phyloP scores from a whole-genome alignment of 2,888 invertebrate genomes.

The Coecobrya sp. region DNA sequence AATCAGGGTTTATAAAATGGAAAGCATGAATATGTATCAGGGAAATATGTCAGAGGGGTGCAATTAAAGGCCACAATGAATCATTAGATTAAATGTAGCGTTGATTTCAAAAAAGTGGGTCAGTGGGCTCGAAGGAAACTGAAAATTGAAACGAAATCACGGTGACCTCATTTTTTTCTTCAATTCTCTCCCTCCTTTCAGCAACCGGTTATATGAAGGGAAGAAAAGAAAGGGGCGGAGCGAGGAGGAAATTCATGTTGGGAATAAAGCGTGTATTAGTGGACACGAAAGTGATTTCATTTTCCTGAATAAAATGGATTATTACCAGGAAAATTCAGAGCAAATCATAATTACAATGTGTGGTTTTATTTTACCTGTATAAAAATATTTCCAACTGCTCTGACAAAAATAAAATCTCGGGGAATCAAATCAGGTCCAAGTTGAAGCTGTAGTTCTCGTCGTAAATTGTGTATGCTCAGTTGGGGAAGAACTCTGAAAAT shows the following conservation, averaged over 20 bases:
- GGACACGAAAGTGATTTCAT: conserved; percentile 50
- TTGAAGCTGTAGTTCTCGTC: conserved; percentile 88
- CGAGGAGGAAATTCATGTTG: conserved; percentile 15
- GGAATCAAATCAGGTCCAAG: conserved; percentile 88
- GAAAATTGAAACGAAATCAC: conserved; percentile 81
- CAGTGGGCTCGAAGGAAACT: conserved; percentile 78
- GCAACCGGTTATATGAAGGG: conserved; percentile 3
- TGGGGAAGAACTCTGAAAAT: conserved; percentile 88
- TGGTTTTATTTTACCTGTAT: conserved; percentile 87
- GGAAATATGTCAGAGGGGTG: conserved; percentile 36
- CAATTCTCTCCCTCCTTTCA: conserved; percentile 42
- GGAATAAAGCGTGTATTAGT: conserved; percentile 18
- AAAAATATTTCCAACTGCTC: conserved; percentile 89
- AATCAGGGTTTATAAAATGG: not conserved
- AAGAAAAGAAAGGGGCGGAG: conserved; percentile 18
- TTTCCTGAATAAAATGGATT: conserved; percentile 49
- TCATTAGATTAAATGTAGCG: conserved; percentile 42
- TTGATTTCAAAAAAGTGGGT: conserved; percentile 75
- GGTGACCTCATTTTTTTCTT: conserved; percentile 61
- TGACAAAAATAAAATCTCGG: conserved; percentile 88
- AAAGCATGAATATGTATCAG: not conserved
- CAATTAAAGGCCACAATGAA: conserved; percentile 58
- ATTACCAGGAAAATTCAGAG: conserved; percentile 1
- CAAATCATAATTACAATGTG: not conserved
- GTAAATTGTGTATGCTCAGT: conserved; percentile 87